Evolutionary conservation across 2,797 vertebrate species (phyloP).

Genomic region (Lagodon rhomboides): DNA sequence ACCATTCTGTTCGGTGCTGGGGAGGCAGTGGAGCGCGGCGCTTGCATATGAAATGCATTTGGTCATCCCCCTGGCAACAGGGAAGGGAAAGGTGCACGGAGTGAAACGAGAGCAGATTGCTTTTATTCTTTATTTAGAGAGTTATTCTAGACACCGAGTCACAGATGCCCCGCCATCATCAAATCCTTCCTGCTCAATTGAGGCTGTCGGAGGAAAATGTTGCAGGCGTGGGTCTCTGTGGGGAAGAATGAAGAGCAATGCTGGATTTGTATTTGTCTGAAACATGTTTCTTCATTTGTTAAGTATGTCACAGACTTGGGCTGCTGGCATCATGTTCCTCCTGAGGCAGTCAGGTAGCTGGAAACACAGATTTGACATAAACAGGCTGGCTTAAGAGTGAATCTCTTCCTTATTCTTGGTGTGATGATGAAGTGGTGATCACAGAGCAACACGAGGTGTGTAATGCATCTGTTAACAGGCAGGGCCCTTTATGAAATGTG

Average conservation of each 20-base stretch:
- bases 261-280: slow-evolving; percentile 25
- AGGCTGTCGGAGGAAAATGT: slow-evolving; percentile 57
- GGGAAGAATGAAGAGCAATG: slow-evolving; percentile 35
- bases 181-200: slow-evolving; percentile 71
- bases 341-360: neutral
- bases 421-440: neutral
- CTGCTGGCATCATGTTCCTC: slow-evolving; percentile 28
- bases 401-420: neutral
- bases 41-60: slow-evolving; percentile 88
- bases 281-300: slow-evolving; percentile 18
- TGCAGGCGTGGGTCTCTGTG: slow-evolving; percentile 45
- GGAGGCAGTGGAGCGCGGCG: slow-evolving; percentile 83
- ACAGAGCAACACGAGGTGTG: slow-evolving; percentile 1
- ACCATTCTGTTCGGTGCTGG: slow-evolving; percentile 78
- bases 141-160: slow-evolving; percentile 80
- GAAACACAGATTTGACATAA: slow-evolving; percentile 2
- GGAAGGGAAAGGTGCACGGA: slow-evolving; percentile 82
- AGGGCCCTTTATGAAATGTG: slow-evolving; percentile 34
- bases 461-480: slow-evolving; percentile 31
- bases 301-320: slow-evolving; percentile 24
- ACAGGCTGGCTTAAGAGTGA: neutral
- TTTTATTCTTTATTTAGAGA: slow-evolving; percentile 84
- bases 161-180: slow-evolving; percentile 60
- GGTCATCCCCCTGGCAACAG: slow-evolving; percentile 89
- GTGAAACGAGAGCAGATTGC: slow-evolving; percentile 78